Base-by-base conservation (phyloP, 2,797 vertebrate species). In the Xiphorhynchus erythropygius region DNA sequence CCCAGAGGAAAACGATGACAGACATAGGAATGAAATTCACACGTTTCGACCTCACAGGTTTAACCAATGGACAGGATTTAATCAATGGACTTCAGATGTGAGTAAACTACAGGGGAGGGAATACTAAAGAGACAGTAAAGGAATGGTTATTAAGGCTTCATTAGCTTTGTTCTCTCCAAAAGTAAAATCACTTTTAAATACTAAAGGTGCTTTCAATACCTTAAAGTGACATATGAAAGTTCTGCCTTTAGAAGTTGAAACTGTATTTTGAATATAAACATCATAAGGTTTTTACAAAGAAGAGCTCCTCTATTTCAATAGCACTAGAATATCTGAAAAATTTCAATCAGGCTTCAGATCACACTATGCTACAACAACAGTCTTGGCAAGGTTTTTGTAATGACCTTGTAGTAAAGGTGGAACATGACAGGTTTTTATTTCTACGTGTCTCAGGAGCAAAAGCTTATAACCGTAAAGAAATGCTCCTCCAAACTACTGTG, bases 341-440 rank as follows among this genome's bases (percentile, higher is more conserved):
- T 10, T 64, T 87, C 68, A 52, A 32, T 67, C 8, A 10, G 49
- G 37, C 33, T 88, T 94, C 74, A 91, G 90, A 88, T 86, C 65
- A 79, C 2, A 2, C 47, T 67, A 41, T 27, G 44, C 64, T 81
- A 9, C 59, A 74, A 82, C 41, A 88, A 70, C 13, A 53, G 37
- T 15, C 37, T 64, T 87, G 33, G 84, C 27, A 95, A 94, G 46
- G 15, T 87, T 96, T 93, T 74, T 91, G 24, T 62, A 90, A 89
- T 85, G 90, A 93, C 92, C 95, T 94, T 96, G 92, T 52, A 85
- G 75, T 85, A 93, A 70, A 91, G 84, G 90, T 89, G 64, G 87
- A 94, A 89, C 83, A 44, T 83, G 84, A 85, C 75, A 88, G 62
- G 57, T 84, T 91, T 96, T 94, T 75, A 89, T 94, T 94, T 86